phyloP scores from a whole-genome alignment of 64 coral and sea anemone genomes.

The Actinia tenebrosa region DNA sequence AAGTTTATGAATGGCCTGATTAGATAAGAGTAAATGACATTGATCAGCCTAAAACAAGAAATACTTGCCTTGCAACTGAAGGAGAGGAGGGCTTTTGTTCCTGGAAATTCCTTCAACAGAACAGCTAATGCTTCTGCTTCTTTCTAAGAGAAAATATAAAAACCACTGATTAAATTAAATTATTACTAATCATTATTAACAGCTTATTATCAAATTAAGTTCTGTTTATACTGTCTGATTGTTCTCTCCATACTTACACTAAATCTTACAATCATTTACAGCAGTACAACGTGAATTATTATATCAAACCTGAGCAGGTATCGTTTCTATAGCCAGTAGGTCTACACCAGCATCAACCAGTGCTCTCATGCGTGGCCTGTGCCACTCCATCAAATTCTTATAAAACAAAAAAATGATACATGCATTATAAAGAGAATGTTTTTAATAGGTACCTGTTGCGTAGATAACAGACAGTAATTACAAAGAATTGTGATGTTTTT shows the following conservation, averaged over 20 bases:
- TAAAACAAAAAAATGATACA: background rate
- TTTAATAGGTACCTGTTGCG: no score
- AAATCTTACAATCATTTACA: background rate
- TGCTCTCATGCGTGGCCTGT: constrained; percentile 60
- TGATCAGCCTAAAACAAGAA: background rate
- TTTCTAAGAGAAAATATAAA: constrained; percentile 42
- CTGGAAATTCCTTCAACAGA: constrained; percentile 80
- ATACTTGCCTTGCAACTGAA: constrained; percentile 57
- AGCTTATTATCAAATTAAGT: background rate
- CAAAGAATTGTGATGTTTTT: background rate
- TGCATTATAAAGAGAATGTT: no score
- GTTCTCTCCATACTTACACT: background rate
- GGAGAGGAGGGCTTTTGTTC: constrained; percentile 55
- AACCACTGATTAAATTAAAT: background rate
- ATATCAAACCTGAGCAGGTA: constrained; percentile 75
- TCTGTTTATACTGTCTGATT: background rate
- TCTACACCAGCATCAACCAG: constrained; percentile 80
- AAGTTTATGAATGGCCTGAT: background rate
- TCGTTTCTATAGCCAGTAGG: constrained; percentile 82
- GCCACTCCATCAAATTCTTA: constrained; percentile 77
- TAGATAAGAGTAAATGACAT: background rate
- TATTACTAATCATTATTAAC: background rate
- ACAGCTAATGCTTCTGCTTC: constrained; percentile 70
- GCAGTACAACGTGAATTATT: background rate
- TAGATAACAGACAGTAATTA: no score